Evolutionary conservation across 37 sponge, comb jelly and placozoan species (phyloP), one percentile per base, ranked within the genome.

Genomic region (Crambe crambe): DNA sequence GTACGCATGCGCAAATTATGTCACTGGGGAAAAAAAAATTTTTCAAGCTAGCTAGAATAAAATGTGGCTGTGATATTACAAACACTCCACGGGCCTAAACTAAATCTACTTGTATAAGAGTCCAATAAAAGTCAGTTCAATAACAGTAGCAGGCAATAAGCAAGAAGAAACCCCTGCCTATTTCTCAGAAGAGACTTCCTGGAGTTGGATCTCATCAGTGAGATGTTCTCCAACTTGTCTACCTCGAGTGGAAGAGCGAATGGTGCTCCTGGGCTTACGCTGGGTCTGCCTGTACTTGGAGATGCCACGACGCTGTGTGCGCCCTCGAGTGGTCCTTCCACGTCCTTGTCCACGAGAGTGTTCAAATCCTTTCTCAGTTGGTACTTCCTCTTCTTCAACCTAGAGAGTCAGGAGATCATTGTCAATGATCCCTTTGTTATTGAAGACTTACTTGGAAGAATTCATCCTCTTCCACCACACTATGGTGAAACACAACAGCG

Each of bases 401-500:
- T 81, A 29, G 63, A 29, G 63, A 29, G 25, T 61, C 17, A 18
- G 12, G 51, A 47, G 51, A 12, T 47, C 17, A 54, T 10, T 54
- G 10, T 47, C 12, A 47, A 74, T 57, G 23, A 43, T 25, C 26
- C 6, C 3, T 1, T 17, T 23, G 18, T 1, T 27, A 27, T 1
- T 17, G 12, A 6, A 47, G 1, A 79, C 80, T 86, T 72, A 72
- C 88, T 58, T 67, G 58, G 44, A 92, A 87, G 72, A 92, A 82
- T 41, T 92, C 92, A 25, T 92, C 92, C 18, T 86, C 92, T 64
- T 87, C 92, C 29, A 87, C 76, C 18, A 83, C 41, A 37, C 60
- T 83, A 73, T 81, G 88, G 68, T 92, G 85, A 77, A 92, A 92
- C 36, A 92, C 76, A 18, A 43, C 42, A 15, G 92, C 92, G 70